Percentiles rank a stretch among this genome's conserved stretches.
Evolutionary conservation across 2,113 vertebrate species (phyloP).

Genomic region (Melanocharis versteri): DNA sequence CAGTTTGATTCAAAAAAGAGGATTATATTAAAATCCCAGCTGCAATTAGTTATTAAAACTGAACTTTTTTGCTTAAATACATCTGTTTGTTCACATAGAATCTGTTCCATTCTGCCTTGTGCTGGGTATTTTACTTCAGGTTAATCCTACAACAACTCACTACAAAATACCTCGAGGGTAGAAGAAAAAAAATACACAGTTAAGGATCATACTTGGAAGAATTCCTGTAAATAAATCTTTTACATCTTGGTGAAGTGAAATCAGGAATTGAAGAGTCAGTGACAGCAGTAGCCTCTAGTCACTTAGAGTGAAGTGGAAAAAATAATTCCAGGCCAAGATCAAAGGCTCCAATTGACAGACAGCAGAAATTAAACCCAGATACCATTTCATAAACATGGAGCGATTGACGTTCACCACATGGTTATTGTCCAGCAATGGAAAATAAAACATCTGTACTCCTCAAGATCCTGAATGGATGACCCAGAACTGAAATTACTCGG

Average conservation of each 20-base stretch:
- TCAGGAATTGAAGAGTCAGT: constrained; percentile 64
- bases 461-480: constrained; percentile 51
- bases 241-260: constrained; percentile 56
- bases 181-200: not conserved
- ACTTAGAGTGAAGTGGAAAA: constrained; percentile 74
- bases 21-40: constrained; percentile 65
- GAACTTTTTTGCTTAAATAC: constrained; percentile 33
- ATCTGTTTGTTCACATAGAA: constrained; percentile 25
- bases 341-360: constrained; percentile 74
- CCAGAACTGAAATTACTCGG: constrained; percentile 39
- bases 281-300: constrained; percentile 76
- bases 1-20: constrained; percentile 70
- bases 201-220: constrained; percentile 36
- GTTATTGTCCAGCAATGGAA: constrained; percentile 73
- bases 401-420: constrained; percentile 70
- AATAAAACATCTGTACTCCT: constrained; percentile 60
- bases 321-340: constrained; percentile 73
- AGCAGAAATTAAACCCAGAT: constrained; percentile 81
- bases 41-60: constrained; percentile 68
- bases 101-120: not conserved
- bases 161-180: constrained; percentile 31
- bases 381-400: constrained; percentile 65
- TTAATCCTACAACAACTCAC: constrained; percentile 28
- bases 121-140: constrained; percentile 12
- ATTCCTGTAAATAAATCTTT: constrained; percentile 72